Base-by-base conservation (phyloP, 2,888 invertebrate genomes). In the Orchesella flavescens region DNA sequence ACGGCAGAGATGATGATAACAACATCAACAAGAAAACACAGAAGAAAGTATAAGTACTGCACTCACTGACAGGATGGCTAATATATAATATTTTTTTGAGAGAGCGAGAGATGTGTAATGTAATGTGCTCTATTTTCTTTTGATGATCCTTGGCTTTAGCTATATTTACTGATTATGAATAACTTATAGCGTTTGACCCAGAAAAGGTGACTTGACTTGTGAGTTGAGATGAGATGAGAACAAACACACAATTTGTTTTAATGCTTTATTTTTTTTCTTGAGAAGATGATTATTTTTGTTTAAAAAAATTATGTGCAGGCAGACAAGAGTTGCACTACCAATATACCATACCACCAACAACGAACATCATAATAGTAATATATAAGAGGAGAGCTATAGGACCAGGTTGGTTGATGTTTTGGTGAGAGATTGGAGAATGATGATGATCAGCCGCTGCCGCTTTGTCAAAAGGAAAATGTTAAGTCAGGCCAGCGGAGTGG, bases 401-500 rank as follows among this genome's bases (percentile, higher is more conserved):
- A 24, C 21, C 21, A 24, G n/a, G 15, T 59, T 59, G n/a, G 15
- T 59, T 59, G 44, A 19, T 69, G 53, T 53, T 44, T 66, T 43
- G 13, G 49, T 57, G 68, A 66, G 69, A 44, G 34, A 68, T 17
- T 21, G 44, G 69, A 59, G 49, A 46, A 55, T 44, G 76, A 46
- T 55, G 46, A 77, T 46, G 65, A 79, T 79, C 79, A 79, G 79
- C 79, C 72, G 79, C 72, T 79, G 84, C 84, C 84, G 84, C 79
- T 84, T 84, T 84, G 84, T 84, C 84, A 84, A 84, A 79, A 73
- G 74, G 69, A 75, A 84, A 84, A 79, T 73, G 79, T 79, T 72
- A 79, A 79, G 79, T 79, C 72, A 79, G 72, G 72, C 63, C 66
- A 73, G 65, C 53, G 72, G 55, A 69, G 72, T 55, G 65, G 63